Base-by-base conservation (phyloP, 2,113 vertebrate genomes). In the Nesoenas mayeri region DNA sequence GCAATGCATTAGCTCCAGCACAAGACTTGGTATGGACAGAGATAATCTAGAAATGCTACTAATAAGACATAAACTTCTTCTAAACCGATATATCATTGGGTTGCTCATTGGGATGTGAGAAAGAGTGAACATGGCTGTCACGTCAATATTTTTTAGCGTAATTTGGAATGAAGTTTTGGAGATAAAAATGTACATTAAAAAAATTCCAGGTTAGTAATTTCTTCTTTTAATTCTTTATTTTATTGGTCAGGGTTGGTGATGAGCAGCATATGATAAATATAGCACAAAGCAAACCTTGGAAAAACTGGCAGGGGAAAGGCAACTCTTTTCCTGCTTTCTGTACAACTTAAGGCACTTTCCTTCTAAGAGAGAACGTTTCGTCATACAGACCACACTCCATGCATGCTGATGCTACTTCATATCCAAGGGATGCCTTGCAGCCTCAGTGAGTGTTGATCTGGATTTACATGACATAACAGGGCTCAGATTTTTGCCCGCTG, bases 391-490 rank as follows among this genome's bases (percentile, higher is more conserved):
- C 88, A 74, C 28, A 36, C 73, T 94, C 24, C 21, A 2, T n/a
- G 75, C 62, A 32, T 40, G 79, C 82, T 70, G 79, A 83, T 89
- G 77, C 83, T n/a, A 14, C 53, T 82, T 60, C 80, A 56, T 50
- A 87, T 84, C 88, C 86, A 28, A 94, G 71, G 85, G 92, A 79
- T 85, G 83, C 86, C 73, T 94, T 92, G 87, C 86, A 84, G 92
- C 83, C 80, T 92, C 91, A 79, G 65, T 94, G 85, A 84, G 38
- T 62, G 93, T 96, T 95, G 92, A 92, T 94, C 86, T 95, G 94
- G 95, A 87, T 94, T 95, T 96, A 91, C 56, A 72, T 1, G 0
- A 95, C 79, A 61, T 72, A 94, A 88, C 77, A 81, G 77, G 93
- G 83, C 94, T 96, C 88, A 81, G 83, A 72, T 84, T 96, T 94